phyloP scores from a whole-genome alignment of 2,797 vertebrate species.

The Karalla daura region DNA sequence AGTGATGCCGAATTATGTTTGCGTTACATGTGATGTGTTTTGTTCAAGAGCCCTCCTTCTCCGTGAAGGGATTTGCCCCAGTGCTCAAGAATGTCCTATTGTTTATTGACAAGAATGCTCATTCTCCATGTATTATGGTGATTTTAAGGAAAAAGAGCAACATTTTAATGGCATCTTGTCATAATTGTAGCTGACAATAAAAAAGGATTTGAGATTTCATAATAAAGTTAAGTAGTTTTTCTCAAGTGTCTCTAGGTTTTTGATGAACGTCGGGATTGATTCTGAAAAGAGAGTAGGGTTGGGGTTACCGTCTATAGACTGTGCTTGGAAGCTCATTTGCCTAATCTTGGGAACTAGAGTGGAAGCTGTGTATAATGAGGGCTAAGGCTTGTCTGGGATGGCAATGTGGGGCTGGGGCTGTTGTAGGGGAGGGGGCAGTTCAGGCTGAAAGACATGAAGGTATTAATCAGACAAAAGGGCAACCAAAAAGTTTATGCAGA shows the following conservation, averaged over 20 bases:
- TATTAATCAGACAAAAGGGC: slow-evolving; percentile 85
- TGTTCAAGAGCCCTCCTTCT: slow-evolving; percentile 53
- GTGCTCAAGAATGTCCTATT: slow-evolving; percentile 58
- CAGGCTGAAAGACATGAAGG: slow-evolving; percentile 85
- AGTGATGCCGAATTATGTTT: slow-evolving; percentile 55
- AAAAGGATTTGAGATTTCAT: slow-evolving; percentile 19
- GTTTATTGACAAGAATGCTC: slow-evolving; percentile 51
- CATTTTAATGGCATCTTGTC: slow-evolving; percentile 32
- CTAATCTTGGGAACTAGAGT: slow-evolving; percentile 90
- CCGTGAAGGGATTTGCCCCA: slow-evolving; percentile 49
- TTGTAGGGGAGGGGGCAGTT: slow-evolving; percentile 19
- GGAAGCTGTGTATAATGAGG: slow-evolving; percentile 87
- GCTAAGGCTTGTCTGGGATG: slow-evolving; percentile 79
- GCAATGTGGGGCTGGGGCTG: slow-evolving; percentile 54
- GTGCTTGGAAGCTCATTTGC: slow-evolving; percentile 85
- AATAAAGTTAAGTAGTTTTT: slow-evolving; percentile 50
- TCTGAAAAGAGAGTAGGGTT: slow-evolving; percentile 72
- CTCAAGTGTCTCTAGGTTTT: slow-evolving; percentile 48
- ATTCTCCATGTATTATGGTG: slow-evolving; percentile 21
- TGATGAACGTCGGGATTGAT: slow-evolving; percentile 58
- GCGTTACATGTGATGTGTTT: slow-evolving; percentile 45
- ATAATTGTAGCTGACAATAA: slow-evolving; percentile 21
- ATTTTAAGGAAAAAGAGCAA: neutral
- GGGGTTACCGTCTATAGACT: slow-evolving; percentile 77
- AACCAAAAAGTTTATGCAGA: slow-evolving; percentile 83